Evolutionary conservation across 2,888 invertebrate species (phyloP).

Genomic region (Lumbricus terrestris): DNA sequence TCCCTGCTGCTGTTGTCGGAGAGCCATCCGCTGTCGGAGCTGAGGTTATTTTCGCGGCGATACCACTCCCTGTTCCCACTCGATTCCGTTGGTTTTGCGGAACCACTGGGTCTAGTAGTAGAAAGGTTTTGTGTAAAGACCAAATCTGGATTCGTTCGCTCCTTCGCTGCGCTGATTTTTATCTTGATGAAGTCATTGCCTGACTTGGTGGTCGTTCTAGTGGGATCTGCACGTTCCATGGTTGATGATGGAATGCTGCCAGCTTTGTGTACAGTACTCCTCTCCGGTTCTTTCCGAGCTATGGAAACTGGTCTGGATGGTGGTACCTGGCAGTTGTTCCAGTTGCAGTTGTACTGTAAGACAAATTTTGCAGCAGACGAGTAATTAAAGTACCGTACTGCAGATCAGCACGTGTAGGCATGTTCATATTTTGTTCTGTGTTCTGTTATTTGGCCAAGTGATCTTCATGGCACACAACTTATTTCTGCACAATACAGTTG

Average conservation of each 20-base stretch:
- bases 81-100: background rate
- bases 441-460: background rate
- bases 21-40: slow-evolving; percentile 8
- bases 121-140: background rate
- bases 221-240: background rate
- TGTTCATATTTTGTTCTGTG: background rate
- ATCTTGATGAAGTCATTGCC: background rate
- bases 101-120: background rate
- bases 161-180: background rate
- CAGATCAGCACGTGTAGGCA: background rate
- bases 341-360: slow-evolving; percentile 3
- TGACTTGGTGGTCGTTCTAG: background rate
- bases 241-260: background rate
- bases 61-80: background rate
- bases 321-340: background rate
- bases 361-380: background rate
- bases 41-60: background rate
- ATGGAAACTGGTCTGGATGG: background rate
- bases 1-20: background rate
- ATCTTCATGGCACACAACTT: background rate
- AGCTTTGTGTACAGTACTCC: background rate
- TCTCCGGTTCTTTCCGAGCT: background rate
- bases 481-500: background rate
- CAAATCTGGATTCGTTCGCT: background rate
- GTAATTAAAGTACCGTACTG: background rate